These are phyloP conservation scores for Tyria jacobaeae DNA, from an alignment of 2,888 invertebrate species.

Conservation along the genomic window DNA sequence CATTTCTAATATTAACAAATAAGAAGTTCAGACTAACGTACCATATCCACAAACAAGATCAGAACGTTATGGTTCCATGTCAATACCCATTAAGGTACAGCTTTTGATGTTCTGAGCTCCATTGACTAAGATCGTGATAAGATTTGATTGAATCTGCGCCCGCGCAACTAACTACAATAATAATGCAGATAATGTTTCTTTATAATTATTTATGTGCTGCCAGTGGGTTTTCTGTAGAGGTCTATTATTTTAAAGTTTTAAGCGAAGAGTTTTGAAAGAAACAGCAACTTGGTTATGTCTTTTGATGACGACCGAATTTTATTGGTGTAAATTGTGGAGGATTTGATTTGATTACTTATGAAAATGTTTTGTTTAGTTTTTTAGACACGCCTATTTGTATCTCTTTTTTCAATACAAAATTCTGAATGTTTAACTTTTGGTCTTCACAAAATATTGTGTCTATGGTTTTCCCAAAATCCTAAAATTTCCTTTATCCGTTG, in stretches of 20 bases:
- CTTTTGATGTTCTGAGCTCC: slow-evolving; percentile 46
- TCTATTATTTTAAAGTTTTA: slow-evolving; percentile 10
- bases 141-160: slow-evolving; percentile 43
- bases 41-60: slow-evolving; percentile 25
- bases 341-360: no score
- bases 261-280: not conserved
- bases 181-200: slow-evolving; percentile 30
- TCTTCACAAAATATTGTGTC: no score
- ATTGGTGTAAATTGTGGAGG: no score
- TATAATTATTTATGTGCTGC: slow-evolving; percentile 40
- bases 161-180: slow-evolving; percentile 18
- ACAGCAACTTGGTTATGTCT: not conserved
- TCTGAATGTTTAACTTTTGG: no score
- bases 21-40: not conserved
- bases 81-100: slow-evolving; percentile 49
- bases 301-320: no score
- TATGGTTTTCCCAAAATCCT: no score
- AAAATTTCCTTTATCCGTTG: slow-evolving; percentile 14
- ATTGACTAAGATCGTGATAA: slow-evolving; percentile 50
- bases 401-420: no score
- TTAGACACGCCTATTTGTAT: no score
- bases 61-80: slow-evolving; percentile 9
- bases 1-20: no score
- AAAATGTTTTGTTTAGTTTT: no score
- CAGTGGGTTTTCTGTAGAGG: slow-evolving; percentile 4